Evolutionary conservation across 37 sponge, comb jelly and placozoan species (phyloP).

Genomic region (Mnemiopsis leidyi): DNA sequence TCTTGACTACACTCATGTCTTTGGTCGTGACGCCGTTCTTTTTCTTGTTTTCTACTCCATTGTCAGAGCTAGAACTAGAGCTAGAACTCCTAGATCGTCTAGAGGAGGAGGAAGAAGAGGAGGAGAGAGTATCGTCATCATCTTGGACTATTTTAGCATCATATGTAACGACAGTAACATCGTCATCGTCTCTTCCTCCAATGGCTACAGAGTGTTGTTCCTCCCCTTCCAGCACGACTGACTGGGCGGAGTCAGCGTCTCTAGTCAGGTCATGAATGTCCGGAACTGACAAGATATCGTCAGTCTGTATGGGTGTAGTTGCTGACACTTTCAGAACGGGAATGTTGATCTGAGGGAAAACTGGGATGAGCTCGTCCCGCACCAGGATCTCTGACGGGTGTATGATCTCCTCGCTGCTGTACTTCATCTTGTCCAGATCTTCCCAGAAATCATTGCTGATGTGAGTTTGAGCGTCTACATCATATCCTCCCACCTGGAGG

Average conservation of each 20-base stretch:
- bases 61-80: background rate
- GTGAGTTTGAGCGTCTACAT: constrained; percentile 34
- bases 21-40: background rate
- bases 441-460: constrained; percentile 58
- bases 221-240: background rate
- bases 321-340: constrained; percentile 44
- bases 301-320: constrained; percentile 50
- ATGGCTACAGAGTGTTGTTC: background rate
- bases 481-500: constrained; percentile 30
- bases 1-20: no score
- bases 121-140: background rate
- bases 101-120: background rate
- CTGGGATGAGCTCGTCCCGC: background rate
- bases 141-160: background rate
- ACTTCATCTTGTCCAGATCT: constrained; percentile 41
- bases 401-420: background rate
- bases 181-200: background rate
- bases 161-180: background rate
- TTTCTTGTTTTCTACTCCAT: background rate
- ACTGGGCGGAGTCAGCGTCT: background rate
- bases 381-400: background rate
- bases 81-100: background rate
- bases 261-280: background rate
- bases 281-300: constrained; percentile 26
- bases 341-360: background rate